These are phyloP conservation scores for Eledona agricola DNA, from an alignment of 2,888 invertebrate genomes.

Conservation along the genomic window DNA sequence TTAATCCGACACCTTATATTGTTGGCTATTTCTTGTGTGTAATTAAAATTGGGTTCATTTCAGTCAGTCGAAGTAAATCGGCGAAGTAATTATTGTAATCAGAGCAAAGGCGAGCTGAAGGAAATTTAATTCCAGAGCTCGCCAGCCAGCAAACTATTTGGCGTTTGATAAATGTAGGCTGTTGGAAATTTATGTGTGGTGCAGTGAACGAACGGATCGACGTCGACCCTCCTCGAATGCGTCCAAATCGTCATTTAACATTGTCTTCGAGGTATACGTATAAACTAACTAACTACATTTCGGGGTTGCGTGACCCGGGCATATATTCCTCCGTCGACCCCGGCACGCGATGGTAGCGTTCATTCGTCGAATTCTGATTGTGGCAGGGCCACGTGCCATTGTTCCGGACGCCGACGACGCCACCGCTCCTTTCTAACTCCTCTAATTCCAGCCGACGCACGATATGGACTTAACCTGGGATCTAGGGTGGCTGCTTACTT, in stretches of 20 bases:
- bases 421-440: too few species aligned
- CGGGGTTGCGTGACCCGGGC: slow-evolving; percentile 57
- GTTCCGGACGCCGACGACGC: slow-evolving; percentile 44
- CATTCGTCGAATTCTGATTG: slow-evolving; percentile 59
- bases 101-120: slow-evolving; percentile 12
- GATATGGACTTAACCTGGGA: too few species aligned
- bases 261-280: slow-evolving; percentile 17
- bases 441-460: too few species aligned
- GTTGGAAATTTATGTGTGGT: too few species aligned
- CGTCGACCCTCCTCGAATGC: too few species aligned
- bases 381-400: slow-evolving; percentile 57
- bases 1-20: too few species aligned
- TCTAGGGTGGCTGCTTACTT: too few species aligned
- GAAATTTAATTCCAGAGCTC: slow-evolving; percentile 23
- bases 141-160: too few species aligned
- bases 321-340: slow-evolving; percentile 54
- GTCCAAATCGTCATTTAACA: slow-evolving; percentile 27
- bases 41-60: slow-evolving; percentile 5
- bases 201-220: too few species aligned
- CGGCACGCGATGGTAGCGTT: slow-evolving; percentile 57
- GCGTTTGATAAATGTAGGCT: too few species aligned
- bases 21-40: too few species aligned
- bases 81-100: slow-evolving; percentile 22
- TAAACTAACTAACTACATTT: slow-evolving; percentile 48
- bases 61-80: slow-evolving; percentile 17